Conservation (phyloP, 2,888 invertebrate genomes). For the Dryocosmus kuriphilus region DNA sequence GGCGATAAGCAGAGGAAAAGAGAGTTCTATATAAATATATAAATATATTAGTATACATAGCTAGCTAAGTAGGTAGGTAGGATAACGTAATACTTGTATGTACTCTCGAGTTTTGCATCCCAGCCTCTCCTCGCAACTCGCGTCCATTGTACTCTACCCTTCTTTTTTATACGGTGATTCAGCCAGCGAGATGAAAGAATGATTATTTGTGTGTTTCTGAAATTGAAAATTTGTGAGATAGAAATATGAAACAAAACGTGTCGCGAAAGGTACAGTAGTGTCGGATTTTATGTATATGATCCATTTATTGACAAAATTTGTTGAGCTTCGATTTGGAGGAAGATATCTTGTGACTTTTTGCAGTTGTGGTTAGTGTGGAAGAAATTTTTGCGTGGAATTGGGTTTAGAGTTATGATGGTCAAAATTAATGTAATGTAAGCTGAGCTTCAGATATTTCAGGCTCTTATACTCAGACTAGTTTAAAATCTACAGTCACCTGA, state of each 20-base stretch:
- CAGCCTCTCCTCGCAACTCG: conserved; percentile 38
- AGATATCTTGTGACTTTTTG: not conserved
- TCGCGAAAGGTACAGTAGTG: not conserved
- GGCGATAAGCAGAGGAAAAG: conserved; percentile 5
- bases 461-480: not conserved
- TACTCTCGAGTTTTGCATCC: conserved; percentile 27
- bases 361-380: not conserved
- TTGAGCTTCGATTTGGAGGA: not conserved
- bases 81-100: conserved; percentile 30
- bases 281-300: not conserved
- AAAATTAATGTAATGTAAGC: not conserved
- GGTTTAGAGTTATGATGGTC: not conserved
- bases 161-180: conserved; percentile 59
- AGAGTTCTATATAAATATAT: conserved; percentile 44
- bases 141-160: conserved; percentile 47
- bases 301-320: not conserved
- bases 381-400: not conserved
- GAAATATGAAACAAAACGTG: not conserved
- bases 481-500: not conserved
- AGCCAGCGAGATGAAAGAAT: conserved; percentile 34
- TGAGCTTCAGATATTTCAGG: not conserved
- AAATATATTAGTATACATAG: conserved; percentile 42
- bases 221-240: not conserved
- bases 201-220: not conserved
- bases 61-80: conserved; percentile 44